phyloP scores from a whole-genome alignment of 2,113 vertebrate genomes.

The Chlorodrepanis virens region DNA sequence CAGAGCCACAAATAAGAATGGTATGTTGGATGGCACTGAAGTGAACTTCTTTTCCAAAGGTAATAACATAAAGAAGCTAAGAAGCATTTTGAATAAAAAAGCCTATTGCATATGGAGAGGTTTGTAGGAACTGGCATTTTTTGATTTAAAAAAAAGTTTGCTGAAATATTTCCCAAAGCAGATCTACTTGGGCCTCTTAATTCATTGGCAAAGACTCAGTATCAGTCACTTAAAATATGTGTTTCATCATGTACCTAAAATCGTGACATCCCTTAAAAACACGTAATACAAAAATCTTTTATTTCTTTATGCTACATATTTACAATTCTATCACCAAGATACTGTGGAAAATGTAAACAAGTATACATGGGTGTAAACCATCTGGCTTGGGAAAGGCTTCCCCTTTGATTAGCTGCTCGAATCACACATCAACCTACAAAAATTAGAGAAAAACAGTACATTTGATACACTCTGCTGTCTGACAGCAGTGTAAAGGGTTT shows the following conservation, averaged over 20 bases:
- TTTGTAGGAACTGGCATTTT: neutral
- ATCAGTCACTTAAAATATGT: neutral
- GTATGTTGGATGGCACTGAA: neutral
- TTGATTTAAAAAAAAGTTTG: neutral
- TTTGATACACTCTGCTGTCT: neutral
- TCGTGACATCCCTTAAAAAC: neutral
- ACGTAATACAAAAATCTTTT: slow-evolving; percentile 13
- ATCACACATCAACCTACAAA: neutral
- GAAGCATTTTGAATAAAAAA: neutral
- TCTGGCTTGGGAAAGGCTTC: neutral
- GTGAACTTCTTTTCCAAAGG: neutral
- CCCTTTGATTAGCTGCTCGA: neutral
- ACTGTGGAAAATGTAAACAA: slow-evolving; percentile 46
- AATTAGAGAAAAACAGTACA: neutral
- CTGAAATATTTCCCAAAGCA: neutral
- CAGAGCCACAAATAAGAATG: neutral
- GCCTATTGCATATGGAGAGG: neutral
- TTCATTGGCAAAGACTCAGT: neutral
- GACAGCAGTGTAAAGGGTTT: neutral
- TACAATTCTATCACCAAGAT: slow-evolving; percentile 27
- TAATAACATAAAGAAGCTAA: neutral
- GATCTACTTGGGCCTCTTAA: neutral
- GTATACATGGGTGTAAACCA: neutral
- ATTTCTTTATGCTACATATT: slow-evolving; percentile 49
- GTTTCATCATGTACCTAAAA: slow-evolving; percentile 9